Evolutionary conservation across 2,888 invertebrate genomes (phyloP).

Genomic region (Euproctis similis): DNA sequence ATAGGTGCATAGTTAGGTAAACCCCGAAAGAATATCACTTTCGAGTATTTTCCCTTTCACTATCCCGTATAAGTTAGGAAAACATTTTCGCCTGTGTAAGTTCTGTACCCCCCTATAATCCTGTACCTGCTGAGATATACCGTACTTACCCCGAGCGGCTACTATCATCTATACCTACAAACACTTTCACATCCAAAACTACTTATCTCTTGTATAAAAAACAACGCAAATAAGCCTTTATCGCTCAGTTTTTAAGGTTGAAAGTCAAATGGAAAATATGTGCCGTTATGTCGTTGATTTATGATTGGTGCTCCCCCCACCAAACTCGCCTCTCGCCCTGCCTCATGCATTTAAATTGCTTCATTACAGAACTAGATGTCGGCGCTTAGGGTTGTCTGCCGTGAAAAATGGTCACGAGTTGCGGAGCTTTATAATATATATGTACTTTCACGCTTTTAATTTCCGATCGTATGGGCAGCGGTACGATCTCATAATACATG

Average conservation of each 20-base stretch:
- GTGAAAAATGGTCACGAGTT: too few species aligned
- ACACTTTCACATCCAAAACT: too few species aligned
- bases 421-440: too few species aligned
- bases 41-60: conserved; percentile 69
- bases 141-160: conserved; percentile 66
- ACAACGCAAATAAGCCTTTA: conserved; percentile 16
- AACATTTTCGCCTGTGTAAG: conserved; percentile 67
- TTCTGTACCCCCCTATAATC: conserved; percentile 65
- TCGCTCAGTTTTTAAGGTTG: neutral
- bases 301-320: conserved; percentile 50
- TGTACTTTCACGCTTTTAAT: too few species aligned
- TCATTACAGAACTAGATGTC: conserved; percentile 74
- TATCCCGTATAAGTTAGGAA: conserved; percentile 64
- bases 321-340: conserved; percentile 70
- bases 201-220: too few species aligned
- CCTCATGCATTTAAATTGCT: conserved; percentile 78
- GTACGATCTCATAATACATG: too few species aligned
- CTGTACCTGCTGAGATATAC: conserved; percentile 73
- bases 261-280: conserved; percentile 15
- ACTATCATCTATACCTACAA: conserved; percentile 72
- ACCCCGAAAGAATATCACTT: conserved; percentile 55
- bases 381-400: conserved; percentile 67
- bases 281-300: conserved; percentile 31
- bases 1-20: conserved; percentile 16
- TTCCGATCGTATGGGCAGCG: too few species aligned